phyloP scores from a whole-genome alignment of 2,113 vertebrate genomes.

The Phylloscopus trochiloides region DNA sequence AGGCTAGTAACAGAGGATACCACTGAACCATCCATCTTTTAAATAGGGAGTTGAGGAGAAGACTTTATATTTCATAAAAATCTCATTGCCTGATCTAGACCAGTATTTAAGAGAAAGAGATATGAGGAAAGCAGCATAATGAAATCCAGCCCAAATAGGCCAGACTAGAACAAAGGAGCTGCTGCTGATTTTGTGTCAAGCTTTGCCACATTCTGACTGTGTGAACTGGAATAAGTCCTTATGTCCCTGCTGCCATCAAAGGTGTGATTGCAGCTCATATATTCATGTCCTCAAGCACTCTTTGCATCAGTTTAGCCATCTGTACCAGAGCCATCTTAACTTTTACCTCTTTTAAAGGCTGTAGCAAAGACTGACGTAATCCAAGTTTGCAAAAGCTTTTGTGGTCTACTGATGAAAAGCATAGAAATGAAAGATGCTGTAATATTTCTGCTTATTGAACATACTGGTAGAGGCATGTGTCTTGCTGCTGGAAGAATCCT shows the following conservation, averaged over 20 bases:
- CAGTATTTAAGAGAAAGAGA: slow-evolving; percentile 12
- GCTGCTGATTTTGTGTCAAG: slow-evolving; percentile 29
- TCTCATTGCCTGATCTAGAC: slow-evolving; percentile 22
- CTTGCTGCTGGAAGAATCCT: neutral
- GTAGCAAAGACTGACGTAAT: neutral
- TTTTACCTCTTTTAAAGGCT: neutral
- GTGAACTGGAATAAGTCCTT: slow-evolving; percentile 6
- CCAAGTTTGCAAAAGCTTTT: neutral
- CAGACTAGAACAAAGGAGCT: slow-evolving; percentile 38
- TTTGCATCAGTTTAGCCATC: slow-evolving; percentile 28
- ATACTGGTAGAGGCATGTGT: neutral
- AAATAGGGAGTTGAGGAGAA: slow-evolving; percentile 11
- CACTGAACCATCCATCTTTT: neutral
- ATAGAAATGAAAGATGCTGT: neutral
- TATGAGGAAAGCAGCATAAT: slow-evolving; percentile 29
- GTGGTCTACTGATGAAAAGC: neutral
- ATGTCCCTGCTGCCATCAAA: slow-evolving; percentile 31
- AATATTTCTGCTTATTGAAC: neutral
- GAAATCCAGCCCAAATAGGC: slow-evolving; percentile 49
- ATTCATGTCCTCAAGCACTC: neutral
- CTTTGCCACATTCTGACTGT: slow-evolving; percentile 9
- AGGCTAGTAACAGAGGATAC: neutral
- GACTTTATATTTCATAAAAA: slow-evolving; percentile 36
- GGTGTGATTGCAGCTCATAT: slow-evolving; percentile 51
- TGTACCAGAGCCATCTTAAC: neutral